phyloP scores from a whole-genome alignment of 2,113 vertebrate species.

The Electrona antarctica region DNA sequence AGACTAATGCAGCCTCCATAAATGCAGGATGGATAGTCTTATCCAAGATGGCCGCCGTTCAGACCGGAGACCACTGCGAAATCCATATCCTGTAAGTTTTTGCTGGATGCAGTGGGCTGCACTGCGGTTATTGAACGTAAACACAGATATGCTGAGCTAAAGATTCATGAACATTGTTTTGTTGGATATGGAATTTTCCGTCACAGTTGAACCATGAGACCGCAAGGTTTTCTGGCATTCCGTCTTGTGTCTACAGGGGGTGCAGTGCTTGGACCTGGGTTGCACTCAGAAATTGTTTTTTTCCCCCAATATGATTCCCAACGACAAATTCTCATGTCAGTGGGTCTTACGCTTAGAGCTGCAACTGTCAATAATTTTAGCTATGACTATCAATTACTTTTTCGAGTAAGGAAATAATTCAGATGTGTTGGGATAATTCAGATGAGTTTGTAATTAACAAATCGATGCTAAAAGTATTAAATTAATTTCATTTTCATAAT shows the following conservation, averaged over 20 bases:
- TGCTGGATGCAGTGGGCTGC: slow-evolving; percentile 29
- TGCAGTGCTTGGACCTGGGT: slow-evolving; percentile 30
- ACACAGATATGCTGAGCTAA: slow-evolving; percentile 35
- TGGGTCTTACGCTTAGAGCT: no score
- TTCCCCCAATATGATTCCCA: no score
- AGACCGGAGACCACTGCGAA: slow-evolving; percentile 36
- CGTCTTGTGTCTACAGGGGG: not conserved
- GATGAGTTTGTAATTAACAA: no score
- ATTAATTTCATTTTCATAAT: no score
- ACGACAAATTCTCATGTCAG: no score
- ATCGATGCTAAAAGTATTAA: no score
- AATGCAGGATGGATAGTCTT: slow-evolving; percentile 45
- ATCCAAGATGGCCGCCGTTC: slow-evolving; percentile 41
- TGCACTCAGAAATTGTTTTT: not conserved
- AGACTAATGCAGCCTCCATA: slow-evolving; percentile 38
- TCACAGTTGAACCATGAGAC: slow-evolving; percentile 20
- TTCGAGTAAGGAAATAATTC: no score
- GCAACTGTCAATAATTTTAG: no score
- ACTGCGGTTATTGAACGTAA: slow-evolving; percentile 39
- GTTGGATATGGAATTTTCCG: slow-evolving; percentile 22
- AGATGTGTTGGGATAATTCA: no score
- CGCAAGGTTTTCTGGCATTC: slow-evolving; percentile 28
- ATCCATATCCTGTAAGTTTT: slow-evolving; percentile 45
- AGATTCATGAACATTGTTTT: slow-evolving; percentile 37
- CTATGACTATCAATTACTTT: no score